Percentiles rank a stretch among this genome's conserved stretches.
phyloP scores from a whole-genome alignment of 2,888 invertebrate genomes.

The Heliconius sara region DNA sequence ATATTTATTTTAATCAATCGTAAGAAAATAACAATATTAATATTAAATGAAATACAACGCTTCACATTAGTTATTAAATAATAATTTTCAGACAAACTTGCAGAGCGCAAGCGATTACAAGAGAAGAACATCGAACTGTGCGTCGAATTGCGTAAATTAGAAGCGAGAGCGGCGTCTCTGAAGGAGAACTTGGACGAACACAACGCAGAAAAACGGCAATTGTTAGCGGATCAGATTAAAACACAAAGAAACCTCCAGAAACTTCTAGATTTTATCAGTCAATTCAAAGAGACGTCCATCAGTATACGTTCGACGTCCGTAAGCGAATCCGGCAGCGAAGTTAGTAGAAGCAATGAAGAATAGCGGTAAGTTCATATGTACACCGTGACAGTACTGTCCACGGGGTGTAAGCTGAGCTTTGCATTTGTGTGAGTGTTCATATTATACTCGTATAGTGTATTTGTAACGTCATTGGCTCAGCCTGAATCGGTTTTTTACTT shows the following conservation, averaged over 20 bases:
- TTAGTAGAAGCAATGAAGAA: constrained; percentile 77
- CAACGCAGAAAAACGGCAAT: constrained; percentile 75
- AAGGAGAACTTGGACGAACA: constrained; percentile 79
- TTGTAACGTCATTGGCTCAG: no score
- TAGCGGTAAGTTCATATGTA: constrained; percentile 56
- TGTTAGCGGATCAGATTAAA: constrained; percentile 76
- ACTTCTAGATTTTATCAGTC: constrained; percentile 78
- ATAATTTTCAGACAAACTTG: constrained; percentile 69
- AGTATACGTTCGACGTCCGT: constrained; percentile 71
- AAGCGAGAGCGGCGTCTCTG: constrained; percentile 72
- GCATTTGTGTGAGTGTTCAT: no score
- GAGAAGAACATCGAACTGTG: constrained; percentile 77
- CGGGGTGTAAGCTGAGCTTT: no score
- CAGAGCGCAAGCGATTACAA: constrained; percentile 74
- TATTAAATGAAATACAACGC: no score
- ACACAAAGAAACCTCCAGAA: constrained; percentile 80
- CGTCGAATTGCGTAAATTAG: constrained; percentile 74
- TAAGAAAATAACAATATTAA: no score
- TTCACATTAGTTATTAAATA: not conserved
- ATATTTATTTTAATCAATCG: no score
- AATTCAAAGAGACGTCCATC: constrained; percentile 77
- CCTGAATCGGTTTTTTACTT: no score
- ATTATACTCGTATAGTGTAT: no score
- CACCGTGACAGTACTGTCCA: no score
- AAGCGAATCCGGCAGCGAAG: constrained; percentile 75